Base-by-base conservation (phyloP, 2,113 vertebrate species). In the Mesembrinibis cayennensis region DNA sequence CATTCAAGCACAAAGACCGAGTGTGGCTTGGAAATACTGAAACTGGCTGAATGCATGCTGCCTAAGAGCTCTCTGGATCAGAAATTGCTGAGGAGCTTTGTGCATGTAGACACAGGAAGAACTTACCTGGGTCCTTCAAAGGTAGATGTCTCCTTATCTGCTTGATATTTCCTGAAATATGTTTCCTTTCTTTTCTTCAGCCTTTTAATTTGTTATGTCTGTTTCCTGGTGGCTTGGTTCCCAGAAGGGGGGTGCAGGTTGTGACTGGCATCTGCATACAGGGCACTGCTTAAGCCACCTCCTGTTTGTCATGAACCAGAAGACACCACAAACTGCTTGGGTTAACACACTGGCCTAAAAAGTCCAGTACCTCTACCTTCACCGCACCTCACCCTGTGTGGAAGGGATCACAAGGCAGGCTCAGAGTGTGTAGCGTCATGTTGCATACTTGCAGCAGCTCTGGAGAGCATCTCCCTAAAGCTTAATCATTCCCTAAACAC, bases 71-170 rank as follows among this genome's bases (percentile, higher is more conserved):
- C 7, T 52, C 22, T 27, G 29, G 7, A 18, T 49, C 72, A 79
- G 45, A 74, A 81, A 30, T 7, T 34, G 15, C 38, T 30, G 29
- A 78, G 23, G 40, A 82, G 5, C 9, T 17, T 8, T 38, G 12
- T 12, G 14, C 1, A 1, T 17, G 25, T 18, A 66, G n/a, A 10
- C 20, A 42, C 0, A 1, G 20, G 32, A 80, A 66, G 34, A 66
- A n/a, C 4, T 47, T 63, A 34, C 6, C 25, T 15, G 53, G 11
- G 7, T 87, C 12, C 23, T 72, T 87, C 52, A 52, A 85, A 91
- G 58, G 18, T 19, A 80, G 36, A 30, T n/a, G 4, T 45, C 16
- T 62, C 12, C 6, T 71, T 72, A 55, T 42, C 18, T 49, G 4
- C 4, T 85, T 63, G 34, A 40, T 52, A 59, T 29, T 88, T 72